phyloP scores from a whole-genome alignment of 2,797 vertebrate species.

The Leucoraja ocellata region DNA sequence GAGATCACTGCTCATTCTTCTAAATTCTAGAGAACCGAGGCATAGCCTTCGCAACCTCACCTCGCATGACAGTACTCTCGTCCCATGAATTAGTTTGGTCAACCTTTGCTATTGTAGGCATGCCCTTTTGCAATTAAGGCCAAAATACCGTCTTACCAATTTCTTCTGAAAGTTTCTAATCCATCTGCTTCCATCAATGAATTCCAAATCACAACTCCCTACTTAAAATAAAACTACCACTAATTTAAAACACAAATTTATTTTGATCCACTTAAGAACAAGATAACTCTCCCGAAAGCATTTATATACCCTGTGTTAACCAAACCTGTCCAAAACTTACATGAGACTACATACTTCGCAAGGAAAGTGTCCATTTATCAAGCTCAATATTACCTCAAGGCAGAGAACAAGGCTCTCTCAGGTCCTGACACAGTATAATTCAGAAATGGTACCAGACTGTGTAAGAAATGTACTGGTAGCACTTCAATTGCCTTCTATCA shows the following conservation, averaged over 20 bases:
- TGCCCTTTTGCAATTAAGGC: no score
- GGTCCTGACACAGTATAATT: neutral
- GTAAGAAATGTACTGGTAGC: neutral
- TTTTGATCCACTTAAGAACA: constrained; percentile 12
- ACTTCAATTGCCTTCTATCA: neutral
- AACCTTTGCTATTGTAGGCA: no score
- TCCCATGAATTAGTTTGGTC: no score
- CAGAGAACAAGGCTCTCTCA: constrained; percentile 9
- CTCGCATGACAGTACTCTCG: no score
- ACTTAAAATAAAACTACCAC: neutral
- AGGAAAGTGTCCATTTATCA: neutral
- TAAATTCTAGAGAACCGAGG: no score
- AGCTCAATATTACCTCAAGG: constrained; percentile 29
- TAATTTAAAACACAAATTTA: neutral
- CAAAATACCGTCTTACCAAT: neutral
- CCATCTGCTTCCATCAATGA: neutral
- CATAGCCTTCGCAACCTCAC: no score
- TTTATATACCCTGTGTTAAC: neutral
- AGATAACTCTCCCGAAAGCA: neutral
- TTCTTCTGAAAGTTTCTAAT: neutral
- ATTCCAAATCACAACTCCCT: neutral
- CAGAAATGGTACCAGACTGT: neutral
- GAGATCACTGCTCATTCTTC: no score
- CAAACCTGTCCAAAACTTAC: neutral
- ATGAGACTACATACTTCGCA: neutral